Percentiles rank a stretch among this genome's conserved stretches.
Conservation (phyloP, 1,140 invertebrate genomes). For the Antheraea pernyi region DNA sequence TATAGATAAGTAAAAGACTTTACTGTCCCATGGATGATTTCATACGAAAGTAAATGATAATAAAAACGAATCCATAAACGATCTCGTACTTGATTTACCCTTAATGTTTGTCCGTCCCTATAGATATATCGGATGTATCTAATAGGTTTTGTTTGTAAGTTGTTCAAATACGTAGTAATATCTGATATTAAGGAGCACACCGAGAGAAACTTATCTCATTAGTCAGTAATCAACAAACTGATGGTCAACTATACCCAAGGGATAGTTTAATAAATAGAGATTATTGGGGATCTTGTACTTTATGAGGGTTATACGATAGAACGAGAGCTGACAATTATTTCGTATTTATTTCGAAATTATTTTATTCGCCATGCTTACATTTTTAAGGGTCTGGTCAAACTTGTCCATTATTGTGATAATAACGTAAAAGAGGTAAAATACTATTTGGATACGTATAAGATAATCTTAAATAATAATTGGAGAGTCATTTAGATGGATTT, state of each 20-base stretch:
- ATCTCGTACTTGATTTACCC: background rate
- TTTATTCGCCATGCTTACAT: too few species aligned
- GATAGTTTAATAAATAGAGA: conserved; percentile 39
- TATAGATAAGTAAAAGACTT: too few species aligned
- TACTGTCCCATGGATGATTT: too few species aligned
- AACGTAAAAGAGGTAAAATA: too few species aligned
- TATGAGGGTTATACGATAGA: conserved; percentile 16
- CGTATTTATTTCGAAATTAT: conserved; percentile 2
- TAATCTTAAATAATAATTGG: too few species aligned
- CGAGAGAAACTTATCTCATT: conserved; percentile 45
- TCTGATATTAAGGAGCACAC: conserved; percentile 2
- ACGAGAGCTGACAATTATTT: background rate
- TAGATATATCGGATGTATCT: background rate
- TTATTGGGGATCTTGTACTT: conserved; percentile 31
- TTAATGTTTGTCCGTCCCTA: background rate
- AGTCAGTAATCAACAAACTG: conserved; percentile 39
- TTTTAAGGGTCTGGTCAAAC: too few species aligned
- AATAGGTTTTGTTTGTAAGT: background rate
- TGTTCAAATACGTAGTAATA: conserved; percentile 1
- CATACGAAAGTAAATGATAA: too few species aligned
- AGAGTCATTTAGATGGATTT: too few species aligned
- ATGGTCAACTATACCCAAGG: conserved; percentile 22
- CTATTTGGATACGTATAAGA: too few species aligned
- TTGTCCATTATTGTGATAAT: too few species aligned
- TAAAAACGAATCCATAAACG: too few species aligned